Conservation (phyloP, 2,888 invertebrate species). For the Patella pellucida region DNA sequence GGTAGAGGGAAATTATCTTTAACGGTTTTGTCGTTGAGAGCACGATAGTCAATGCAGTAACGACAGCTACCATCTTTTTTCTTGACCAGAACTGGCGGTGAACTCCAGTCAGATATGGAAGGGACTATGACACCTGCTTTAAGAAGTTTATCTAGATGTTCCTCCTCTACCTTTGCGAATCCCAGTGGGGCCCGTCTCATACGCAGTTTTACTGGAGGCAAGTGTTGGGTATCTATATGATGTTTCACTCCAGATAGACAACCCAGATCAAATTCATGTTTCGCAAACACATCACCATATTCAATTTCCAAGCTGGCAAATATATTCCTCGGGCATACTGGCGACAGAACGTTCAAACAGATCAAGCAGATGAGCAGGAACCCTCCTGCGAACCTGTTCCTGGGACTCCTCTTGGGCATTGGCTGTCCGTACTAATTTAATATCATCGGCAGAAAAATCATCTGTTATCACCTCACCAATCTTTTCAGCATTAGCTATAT, state of each 20-base stretch:
- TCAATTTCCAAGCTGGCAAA: too few relatives aligned
- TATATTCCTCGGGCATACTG: too few relatives aligned
- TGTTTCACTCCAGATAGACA: conserved; percentile 13
- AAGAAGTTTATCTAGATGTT: conserved; percentile 29
- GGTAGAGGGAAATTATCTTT: conserved; percentile 37
- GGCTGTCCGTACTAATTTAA: too few relatives aligned
- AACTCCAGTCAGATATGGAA: conserved; percentile 34
- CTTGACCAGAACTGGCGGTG: conserved; percentile 31
- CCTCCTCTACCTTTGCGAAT: conserved; percentile 28
- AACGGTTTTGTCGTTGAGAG: conserved; percentile 25
- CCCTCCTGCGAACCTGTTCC: too few relatives aligned
- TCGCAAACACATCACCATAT: conserved; percentile 16
- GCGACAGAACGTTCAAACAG: neutral
- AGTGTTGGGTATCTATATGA: conserved; percentile 19
- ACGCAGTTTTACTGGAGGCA: conserved; percentile 27
- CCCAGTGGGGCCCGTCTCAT: conserved; percentile 32
- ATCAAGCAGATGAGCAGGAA: too few relatives aligned
- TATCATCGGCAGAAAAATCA: too few relatives aligned
- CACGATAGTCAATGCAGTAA: conserved; percentile 33
- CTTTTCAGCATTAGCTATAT: too few relatives aligned
- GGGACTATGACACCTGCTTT: conserved; percentile 30
- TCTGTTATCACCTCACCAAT: too few relatives aligned
- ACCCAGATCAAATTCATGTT: conserved; percentile 12
- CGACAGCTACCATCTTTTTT: conserved; percentile 28
- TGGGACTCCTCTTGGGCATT: too few relatives aligned